Evolutionary conservation across 2,888 invertebrate species (phyloP), one percentile per base, ranked within the genome.

Genomic region (Horisme vitalbata): DNA sequence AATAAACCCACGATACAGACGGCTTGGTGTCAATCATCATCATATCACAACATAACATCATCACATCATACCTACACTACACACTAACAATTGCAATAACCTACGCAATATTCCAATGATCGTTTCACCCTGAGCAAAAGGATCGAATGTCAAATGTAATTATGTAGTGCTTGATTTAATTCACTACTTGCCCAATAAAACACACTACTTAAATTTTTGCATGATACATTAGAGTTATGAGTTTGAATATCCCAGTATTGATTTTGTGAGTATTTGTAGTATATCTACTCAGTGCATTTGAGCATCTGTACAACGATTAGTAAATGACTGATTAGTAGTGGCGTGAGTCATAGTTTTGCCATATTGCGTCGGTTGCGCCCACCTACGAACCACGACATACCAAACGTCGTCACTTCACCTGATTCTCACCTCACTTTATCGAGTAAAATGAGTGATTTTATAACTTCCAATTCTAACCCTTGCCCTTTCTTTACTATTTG

Each of bases 391-490:
- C 45, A 36, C 41, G 46, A 41, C 45, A 44, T 53, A 57, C 46
- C 61, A 51, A 56, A 59, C 65, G 65, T 68, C 63, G 65, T 66
- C 64, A 62, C 58, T 49, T 54, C 37, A 38, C 3, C 26, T 26
- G 31, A 32, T 45, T 32, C 57, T 72, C 61, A 65, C 72, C 71
- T 73, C 69, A 68, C 52, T 54, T 52, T 51, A 59, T 52, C n/a
- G n/a, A n/a, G n/a, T n/a, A 57, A 62, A 61, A 65, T 66, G 55
- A 65, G 59, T n/a, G 58, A 66, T 64, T 63, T 68, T 57, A 55
- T 71, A 73, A 64, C 65, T 68, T 63, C 62, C 55, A 70, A 57
- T 60, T 66, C 65, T 71, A 71, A 73, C 69, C 67, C 65, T 66
- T 65, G n/a, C n/a, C n/a, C n/a, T n/a, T n/a, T n/a, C n/a, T n/a